These are phyloP conservation scores for Psylliodes chrysocephalus DNA, from an alignment of 2,888 invertebrate species.

Conservation along the genomic window DNA sequence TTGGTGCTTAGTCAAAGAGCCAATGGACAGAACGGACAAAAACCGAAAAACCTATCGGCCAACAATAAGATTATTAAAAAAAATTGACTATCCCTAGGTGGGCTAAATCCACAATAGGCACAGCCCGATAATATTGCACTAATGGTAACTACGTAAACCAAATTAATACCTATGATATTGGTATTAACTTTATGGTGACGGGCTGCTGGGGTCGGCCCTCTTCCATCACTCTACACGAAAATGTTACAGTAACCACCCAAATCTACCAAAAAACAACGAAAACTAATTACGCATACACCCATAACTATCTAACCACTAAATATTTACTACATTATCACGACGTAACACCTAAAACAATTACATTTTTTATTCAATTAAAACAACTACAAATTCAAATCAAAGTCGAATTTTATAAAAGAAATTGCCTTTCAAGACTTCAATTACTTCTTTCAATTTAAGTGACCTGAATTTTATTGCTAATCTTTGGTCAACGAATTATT, in stretches of 20 bases:
- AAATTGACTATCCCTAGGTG: conserved; percentile 64
- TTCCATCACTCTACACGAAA: neutral
- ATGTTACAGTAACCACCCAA: neutral
- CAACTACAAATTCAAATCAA: no score
- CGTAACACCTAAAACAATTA: no score
- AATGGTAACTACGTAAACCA: conserved; percentile 62
- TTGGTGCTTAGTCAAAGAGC: conserved; percentile 63
- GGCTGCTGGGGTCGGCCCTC: conserved; percentile 31
- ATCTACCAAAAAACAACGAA: conserved; percentile 9
- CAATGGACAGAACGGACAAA: conserved; percentile 58
- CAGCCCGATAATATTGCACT: conserved; percentile 64
- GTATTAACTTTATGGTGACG: conserved; percentile 46
- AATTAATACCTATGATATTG: conserved; percentile 44
- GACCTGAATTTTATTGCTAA: no score
- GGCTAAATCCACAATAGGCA: conserved; percentile 54
- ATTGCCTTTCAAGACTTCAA: no score
- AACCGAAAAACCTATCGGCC: conserved; percentile 60
- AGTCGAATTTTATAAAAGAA: no score
- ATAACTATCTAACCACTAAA: no score
- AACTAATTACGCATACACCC: no score
- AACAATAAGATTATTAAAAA: conserved; percentile 63
- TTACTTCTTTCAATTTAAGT: no score
- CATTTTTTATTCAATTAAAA: no score
- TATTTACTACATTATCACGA: no score
- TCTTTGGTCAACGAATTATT: no score